Evolutionary conservation across 1,140 invertebrate genomes (phyloP).

Genomic region (Macrotrachela quadricornifera): DNA sequence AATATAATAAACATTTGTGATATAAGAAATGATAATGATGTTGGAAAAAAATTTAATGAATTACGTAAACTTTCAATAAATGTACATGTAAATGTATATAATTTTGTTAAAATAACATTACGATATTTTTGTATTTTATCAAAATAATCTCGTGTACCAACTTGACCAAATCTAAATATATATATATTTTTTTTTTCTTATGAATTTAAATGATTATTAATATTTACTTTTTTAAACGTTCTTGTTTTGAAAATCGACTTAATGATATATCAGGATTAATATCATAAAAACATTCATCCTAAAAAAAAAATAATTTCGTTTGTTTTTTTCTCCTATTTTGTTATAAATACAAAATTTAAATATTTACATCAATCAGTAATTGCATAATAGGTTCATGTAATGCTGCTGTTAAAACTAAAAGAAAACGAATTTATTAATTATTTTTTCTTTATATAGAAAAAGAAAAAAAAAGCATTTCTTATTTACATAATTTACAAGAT

Average conservation of each 20-base stretch:
- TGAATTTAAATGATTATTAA: neutral
- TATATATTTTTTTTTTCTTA: neutral
- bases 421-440: slow-evolving; percentile 73
- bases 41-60: slow-evolving; percentile 74
- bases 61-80: slow-evolving; percentile 64
- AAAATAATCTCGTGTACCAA: slow-evolving; percentile 45
- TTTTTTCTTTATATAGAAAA: slow-evolving; percentile 63
- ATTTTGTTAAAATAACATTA: slow-evolving; percentile 41
- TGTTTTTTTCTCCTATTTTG: too few relatives aligned
- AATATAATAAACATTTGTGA: slow-evolving; percentile 36
- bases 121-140: slow-evolving; percentile 51
- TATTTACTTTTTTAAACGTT: slow-evolving; percentile 36
- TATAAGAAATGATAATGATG: slow-evolving; percentile 39
- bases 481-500: slow-evolving; percentile 45
- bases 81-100: slow-evolving; percentile 52
- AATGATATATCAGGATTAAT: slow-evolving; percentile 67
- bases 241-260: slow-evolving; percentile 45
- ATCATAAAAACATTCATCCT: slow-evolving; percentile 58
- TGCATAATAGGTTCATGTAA: slow-evolving; percentile 71
- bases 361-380: slow-evolving; percentile 49
- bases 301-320: too few relatives aligned
- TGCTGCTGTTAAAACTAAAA: slow-evolving; percentile 73
- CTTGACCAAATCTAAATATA: slow-evolving; percentile 46
- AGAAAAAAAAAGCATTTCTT: slow-evolving; percentile 62
- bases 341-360: slow-evolving; percentile 28